Base-by-base conservation (phyloP, 2,113 vertebrate genomes). In the Varanus salvator region DNA sequence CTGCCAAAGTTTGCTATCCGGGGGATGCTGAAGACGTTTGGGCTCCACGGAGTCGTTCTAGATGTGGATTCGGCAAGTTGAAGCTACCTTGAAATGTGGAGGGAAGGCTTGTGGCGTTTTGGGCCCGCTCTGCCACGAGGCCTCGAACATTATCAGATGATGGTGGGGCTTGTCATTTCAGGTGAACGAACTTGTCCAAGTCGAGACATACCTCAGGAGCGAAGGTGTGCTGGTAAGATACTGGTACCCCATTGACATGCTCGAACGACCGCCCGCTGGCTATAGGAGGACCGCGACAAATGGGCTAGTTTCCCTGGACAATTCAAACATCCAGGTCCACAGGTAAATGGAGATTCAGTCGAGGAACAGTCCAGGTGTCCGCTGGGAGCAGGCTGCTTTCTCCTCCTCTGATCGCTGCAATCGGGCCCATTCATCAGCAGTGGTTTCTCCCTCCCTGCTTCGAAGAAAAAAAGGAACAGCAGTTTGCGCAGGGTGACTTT, bases 231-330 rank as follows among this genome's bases (percentile, higher is more conserved):
- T 99, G 89, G 99, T 99, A 7, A 97, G 99, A 71, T 99, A 99
- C 96, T 99, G 99, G 99, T 99, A 99, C 52, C 99, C 99, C 9
- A 99, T 99, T 69, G 99, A 99, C 93, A 99, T 99, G 98, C 92
- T 99, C 84, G 99, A 99, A 94, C 97, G 98, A 31, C 99, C 99
- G 0, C 99, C 98, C 0, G 98, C 98, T 8, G 99, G 99, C 7
- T 99, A 99, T 86, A 97, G 99, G 87, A 98, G 99, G 86, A 99
- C 98, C 85, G 99, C 99, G 3, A 98, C 99, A 50, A 99, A 99
- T 2, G 99, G 99, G 1, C 95, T 99, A 77, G 98, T 99, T 87
- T 99, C 98, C 60, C 89, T 99, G 91, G 99, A 99, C 95, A 99
- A 98, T 60, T 98, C 98, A 96, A 99, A 99, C 95, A 99, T 99